Percentiles rank a stretch among this genome's conserved stretches.
These are phyloP conservation scores for Protomyctophum bolini DNA, from an alignment of 2,113 vertebrate species.

Conservation along the genomic window DNA sequence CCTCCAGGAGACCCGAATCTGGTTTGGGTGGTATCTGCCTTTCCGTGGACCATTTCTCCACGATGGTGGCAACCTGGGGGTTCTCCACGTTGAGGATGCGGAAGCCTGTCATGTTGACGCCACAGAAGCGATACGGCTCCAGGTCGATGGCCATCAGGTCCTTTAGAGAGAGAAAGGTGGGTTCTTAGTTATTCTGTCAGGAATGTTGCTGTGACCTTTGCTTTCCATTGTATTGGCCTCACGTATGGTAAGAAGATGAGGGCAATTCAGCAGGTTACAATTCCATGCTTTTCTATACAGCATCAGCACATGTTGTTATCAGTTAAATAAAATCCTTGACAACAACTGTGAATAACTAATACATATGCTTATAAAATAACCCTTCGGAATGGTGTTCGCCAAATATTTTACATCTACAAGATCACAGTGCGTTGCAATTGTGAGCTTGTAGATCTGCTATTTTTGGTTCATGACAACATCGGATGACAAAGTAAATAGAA, in stretches of 20 bases:
- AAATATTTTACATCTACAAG: no score
- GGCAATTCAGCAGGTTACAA: constrained; percentile 50
- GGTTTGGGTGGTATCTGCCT: constrained; percentile 87
- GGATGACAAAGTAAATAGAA: background rate
- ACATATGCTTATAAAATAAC: background rate
- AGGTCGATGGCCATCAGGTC: constrained; percentile 97
- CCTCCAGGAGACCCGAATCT: constrained; percentile 90
- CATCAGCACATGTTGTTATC: constrained; percentile 17
- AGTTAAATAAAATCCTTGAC: background rate
- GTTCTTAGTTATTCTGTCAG: constrained; percentile 32
- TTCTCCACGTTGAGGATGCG: constrained; percentile 98
- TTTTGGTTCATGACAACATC: no score
- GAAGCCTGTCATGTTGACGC: constrained; percentile 98
- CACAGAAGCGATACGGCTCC: constrained; percentile 97
- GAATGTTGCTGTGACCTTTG: constrained; percentile 25
- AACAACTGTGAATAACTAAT: background rate
- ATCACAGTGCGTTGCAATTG: no score
- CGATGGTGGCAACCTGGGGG: constrained; percentile 90
- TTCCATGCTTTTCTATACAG: constrained; percentile 42
- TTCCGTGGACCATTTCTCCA: constrained; percentile 98
- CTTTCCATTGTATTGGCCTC: constrained; percentile 51
- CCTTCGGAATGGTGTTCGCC: no score
- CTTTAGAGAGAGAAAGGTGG: constrained; percentile 71
- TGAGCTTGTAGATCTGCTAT: no score
- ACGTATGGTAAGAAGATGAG: constrained; percentile 35